Conservation (phyloP, 2,797 vertebrate species). For the Ctenochaetus hawaiiensis region DNA sequence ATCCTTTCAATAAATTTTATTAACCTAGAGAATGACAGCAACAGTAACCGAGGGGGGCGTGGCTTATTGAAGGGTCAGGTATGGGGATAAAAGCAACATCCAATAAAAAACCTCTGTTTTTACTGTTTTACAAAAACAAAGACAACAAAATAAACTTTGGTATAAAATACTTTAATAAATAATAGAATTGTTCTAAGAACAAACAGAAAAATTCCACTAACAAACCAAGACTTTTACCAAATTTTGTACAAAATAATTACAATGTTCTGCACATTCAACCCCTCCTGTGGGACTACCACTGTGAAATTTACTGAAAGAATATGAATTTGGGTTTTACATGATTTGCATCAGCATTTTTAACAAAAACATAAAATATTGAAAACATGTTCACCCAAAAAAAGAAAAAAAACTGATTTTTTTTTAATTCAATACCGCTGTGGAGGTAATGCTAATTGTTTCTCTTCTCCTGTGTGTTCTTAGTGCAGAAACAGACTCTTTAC, state of each 20-base stretch:
- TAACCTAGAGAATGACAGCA: too few relatives aligned
- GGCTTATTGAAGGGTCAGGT: background rate
- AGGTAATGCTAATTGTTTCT: conserved; percentile 71
- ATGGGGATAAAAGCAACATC: background rate
- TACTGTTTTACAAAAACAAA: conserved; percentile 2
- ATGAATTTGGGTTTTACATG: conserved; percentile 58
- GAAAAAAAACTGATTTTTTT: conserved; percentile 61
- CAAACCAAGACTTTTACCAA: conserved; percentile 89
- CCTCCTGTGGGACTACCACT: conserved; percentile 56
- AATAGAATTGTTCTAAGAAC: conserved; percentile 87
- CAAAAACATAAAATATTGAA: conserved; percentile 65
- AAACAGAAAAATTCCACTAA: conserved; percentile 90
- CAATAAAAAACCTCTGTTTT: background rate
- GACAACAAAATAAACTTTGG: conserved; percentile 72
- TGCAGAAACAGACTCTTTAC: conserved; percentile 71
- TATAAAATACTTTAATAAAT: conserved; percentile 99
- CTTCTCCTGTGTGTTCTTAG: conserved; percentile 61
- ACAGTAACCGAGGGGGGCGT: too few relatives aligned
- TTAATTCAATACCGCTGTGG: conserved; percentile 66
- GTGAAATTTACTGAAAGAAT: conserved; percentile 60
- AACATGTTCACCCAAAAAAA: conserved; percentile 66
- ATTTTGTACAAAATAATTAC: conserved; percentile 89
- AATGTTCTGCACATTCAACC: conserved; percentile 83
- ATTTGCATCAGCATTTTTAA: conserved; percentile 71
- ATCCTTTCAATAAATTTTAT: too few relatives aligned